These are phyloP conservation scores for Acrobasis suavella DNA, from an alignment of 2,888 invertebrate species.

Conservation along the genomic window DNA sequence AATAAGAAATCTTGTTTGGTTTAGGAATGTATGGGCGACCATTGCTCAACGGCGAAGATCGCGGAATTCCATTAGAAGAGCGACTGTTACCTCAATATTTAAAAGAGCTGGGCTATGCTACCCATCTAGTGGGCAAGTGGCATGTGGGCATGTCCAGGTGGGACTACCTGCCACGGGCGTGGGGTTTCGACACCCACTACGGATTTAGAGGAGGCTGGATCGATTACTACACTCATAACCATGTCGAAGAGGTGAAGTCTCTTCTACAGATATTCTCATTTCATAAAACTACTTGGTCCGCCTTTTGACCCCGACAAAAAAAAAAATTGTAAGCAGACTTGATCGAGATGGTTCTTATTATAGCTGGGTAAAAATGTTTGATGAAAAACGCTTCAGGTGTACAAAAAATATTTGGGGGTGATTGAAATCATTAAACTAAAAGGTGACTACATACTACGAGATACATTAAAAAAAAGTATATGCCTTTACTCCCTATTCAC, in stretches of 20 bases:
- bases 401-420: no score
- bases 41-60: constrained; percentile 66
- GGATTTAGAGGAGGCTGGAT: constrained; percentile 90
- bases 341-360: no score
- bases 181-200: constrained; percentile 91
- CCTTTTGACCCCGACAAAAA: no score
- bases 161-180: constrained; percentile 86
- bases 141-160: constrained; percentile 90
- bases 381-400: no score
- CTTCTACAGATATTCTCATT: no score
- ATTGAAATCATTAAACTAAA: no score
- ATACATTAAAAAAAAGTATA: no score
- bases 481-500: no score
- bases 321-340: no score
- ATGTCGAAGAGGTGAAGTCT: constrained; percentile 60
- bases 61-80: constrained; percentile 77
- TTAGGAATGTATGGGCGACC: constrained; percentile 74
- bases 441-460: no score
- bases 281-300: no score
- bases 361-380: no score
- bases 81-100: constrained; percentile 84
- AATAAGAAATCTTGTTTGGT: constrained; percentile 28
- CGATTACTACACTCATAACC: constrained; percentile 86
- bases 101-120: constrained; percentile 86
- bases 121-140: constrained; percentile 95